Conservation (phyloP, 2,797 vertebrate genomes). For the Pseudochirops cupreus region DNA sequence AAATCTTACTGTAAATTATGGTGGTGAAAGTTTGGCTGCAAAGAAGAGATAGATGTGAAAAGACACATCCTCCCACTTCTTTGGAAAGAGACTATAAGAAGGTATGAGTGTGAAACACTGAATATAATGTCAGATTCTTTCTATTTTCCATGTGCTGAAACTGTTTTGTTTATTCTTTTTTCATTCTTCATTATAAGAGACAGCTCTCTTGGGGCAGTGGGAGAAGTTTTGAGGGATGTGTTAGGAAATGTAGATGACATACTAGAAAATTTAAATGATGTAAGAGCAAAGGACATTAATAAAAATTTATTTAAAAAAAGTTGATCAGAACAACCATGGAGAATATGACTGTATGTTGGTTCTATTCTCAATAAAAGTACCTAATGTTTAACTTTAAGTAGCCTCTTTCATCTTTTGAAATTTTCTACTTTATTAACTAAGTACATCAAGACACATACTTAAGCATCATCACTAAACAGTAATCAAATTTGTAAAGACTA, state of each 20-base stretch:
- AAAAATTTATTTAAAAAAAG: neutral
- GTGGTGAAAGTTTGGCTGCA: neutral
- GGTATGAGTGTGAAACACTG: neutral
- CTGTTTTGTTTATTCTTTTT: neutral
- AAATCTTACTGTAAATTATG: neutral
- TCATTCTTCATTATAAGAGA: neutral
- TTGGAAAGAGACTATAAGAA: neutral
- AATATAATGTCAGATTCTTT: neutral
- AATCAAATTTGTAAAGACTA: constrained; percentile 65
- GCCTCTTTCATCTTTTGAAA: constrained; percentile 52
- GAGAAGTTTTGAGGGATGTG: neutral
- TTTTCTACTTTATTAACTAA: constrained; percentile 61
- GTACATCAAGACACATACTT: constrained; percentile 54
- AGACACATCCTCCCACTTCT: neutral
- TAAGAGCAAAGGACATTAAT: neutral
- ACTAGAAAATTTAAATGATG: neutral
- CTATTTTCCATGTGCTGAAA: neutral
- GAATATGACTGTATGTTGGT: neutral
- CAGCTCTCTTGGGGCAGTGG: neutral
- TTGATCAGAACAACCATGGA: neutral
- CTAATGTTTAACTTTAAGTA: constrained; percentile 61
- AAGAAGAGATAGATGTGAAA: neutral
- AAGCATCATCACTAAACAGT: constrained; percentile 45
- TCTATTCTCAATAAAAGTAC: constrained; percentile 52
- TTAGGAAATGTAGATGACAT: neutral